Evolutionary conservation across 1,140 invertebrate species (phyloP).

Genomic region (Caenorhabditis brenneri): DNA sequence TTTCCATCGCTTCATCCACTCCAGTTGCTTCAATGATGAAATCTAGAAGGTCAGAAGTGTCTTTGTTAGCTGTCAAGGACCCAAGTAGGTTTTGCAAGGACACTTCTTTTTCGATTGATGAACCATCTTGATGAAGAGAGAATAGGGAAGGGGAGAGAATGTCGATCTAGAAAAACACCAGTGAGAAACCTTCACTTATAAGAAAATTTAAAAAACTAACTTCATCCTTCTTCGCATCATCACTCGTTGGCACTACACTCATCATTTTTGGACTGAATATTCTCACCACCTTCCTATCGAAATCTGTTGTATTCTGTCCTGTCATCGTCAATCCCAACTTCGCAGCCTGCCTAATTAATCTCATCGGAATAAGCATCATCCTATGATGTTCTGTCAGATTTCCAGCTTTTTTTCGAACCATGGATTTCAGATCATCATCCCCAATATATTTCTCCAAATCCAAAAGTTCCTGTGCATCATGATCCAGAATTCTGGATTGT

Average conservation of each 20-base stretch:
- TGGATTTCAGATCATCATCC: not conserved
- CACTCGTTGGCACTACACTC: conserved; percentile 56
- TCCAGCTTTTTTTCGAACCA: conserved; percentile 7
- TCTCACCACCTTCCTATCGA: conserved; percentile 66
- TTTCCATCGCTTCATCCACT: conserved; percentile 52
- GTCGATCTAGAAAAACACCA: conserved; percentile 30
- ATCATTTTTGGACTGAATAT: conserved; percentile 65
- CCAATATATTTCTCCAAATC: conserved; percentile 29
- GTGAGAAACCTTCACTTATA: not conserved
- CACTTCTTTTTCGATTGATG: conserved; percentile 52
- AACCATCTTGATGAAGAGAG: conserved; percentile 44
- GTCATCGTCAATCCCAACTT: conserved; percentile 58
- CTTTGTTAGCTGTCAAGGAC: conserved; percentile 48
- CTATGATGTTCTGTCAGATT: not conserved
- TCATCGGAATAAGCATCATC: conserved; percentile 19
- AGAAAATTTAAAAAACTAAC: not conserved
- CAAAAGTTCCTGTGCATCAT: not conserved
- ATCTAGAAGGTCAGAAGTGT: conserved; percentile 61
- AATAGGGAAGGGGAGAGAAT: conserved; percentile 52
- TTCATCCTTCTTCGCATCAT: conserved; percentile 36
- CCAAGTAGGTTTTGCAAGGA: conserved; percentile 61
- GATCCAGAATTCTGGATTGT: not conserved
- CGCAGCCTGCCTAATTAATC: not conserved
- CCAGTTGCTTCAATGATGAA: conserved; percentile 62
- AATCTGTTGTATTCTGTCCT: conserved; percentile 64